Evolutionary conservation across 2,113 vertebrate species (phyloP).

Genomic region (Limnothrissa miodon): DNA sequence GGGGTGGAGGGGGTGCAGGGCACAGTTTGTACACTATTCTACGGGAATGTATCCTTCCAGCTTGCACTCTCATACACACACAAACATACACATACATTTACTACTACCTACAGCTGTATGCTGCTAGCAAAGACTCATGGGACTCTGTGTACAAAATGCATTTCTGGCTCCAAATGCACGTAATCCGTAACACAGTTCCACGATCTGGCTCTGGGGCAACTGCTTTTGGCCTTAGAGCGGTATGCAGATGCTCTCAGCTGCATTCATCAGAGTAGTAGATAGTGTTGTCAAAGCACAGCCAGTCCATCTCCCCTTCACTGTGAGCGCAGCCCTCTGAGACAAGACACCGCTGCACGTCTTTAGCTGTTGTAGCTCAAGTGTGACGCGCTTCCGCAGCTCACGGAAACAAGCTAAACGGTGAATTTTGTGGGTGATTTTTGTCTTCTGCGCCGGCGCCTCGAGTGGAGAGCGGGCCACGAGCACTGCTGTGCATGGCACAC

Average conservation of each 20-base stretch:
- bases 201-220: neutral
- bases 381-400: constrained; percentile 32
- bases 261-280: neutral
- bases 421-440: constrained; percentile 31
- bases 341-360: constrained; percentile 19
- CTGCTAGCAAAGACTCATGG: neutral
- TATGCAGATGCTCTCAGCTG: neutral
- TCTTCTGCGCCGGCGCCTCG: neutral
- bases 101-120: neutral
- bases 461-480: neutral
- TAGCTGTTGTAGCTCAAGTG: constrained; percentile 34
- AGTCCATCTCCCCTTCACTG: neutral
- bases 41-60: neutral
- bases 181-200: neutral
- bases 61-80: neutral
- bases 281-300: too few species aligned
- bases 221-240: neutral
- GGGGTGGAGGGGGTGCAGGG: neutral
- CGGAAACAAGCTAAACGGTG: constrained; percentile 40
- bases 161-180: neutral
- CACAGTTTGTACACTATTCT: neutral
- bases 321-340: neutral
- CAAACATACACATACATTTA: neutral
- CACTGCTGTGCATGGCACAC: too few species aligned
- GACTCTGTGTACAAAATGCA: constrained; percentile 1